Conservation (phyloP, 2,888 invertebrate species). For the Drepanosiphum platanoidis region DNA sequence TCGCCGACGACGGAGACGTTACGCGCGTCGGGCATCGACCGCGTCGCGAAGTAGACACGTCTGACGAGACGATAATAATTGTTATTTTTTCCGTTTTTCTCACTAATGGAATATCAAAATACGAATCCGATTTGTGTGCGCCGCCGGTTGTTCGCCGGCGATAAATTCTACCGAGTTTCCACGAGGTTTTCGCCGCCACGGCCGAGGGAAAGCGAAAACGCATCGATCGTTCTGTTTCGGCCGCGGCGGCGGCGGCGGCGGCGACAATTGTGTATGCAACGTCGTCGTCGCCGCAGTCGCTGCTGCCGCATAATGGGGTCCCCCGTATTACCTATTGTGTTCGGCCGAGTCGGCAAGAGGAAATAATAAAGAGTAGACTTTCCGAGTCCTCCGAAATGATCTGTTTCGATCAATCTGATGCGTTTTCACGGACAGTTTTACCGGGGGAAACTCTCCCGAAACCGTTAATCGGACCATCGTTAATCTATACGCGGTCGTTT, state of each 20-base stretch:
- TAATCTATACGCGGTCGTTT: too few relatives aligned
- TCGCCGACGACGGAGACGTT: too few relatives aligned
- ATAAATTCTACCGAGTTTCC: background rate
- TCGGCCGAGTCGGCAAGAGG: background rate
- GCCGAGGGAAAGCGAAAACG: background rate
- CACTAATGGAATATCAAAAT: too few relatives aligned
- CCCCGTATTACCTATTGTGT: constrained; percentile 19
- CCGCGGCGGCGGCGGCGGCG: background rate
- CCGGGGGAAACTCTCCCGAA: too few relatives aligned
- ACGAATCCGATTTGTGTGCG: too few relatives aligned
- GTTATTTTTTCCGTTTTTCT: too few relatives aligned
- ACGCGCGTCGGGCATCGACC: too few relatives aligned
- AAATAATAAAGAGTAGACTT: constrained; percentile 32
- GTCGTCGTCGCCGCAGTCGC: background rate
- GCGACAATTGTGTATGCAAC: background rate
- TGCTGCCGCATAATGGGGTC: background rate
- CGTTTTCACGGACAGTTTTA: too few relatives aligned
- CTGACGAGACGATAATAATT: too few relatives aligned
- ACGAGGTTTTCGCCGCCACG: background rate
- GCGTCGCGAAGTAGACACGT: too few relatives aligned
- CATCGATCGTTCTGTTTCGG: background rate
- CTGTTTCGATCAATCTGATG: constrained; percentile 26
- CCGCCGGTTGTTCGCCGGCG: too few relatives aligned
- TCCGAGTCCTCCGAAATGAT: background rate
- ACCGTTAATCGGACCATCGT: too few relatives aligned